Evolutionary conservation across 2,888 invertebrate species (phyloP).

Genomic region (Folsomia manolachei): DNA sequence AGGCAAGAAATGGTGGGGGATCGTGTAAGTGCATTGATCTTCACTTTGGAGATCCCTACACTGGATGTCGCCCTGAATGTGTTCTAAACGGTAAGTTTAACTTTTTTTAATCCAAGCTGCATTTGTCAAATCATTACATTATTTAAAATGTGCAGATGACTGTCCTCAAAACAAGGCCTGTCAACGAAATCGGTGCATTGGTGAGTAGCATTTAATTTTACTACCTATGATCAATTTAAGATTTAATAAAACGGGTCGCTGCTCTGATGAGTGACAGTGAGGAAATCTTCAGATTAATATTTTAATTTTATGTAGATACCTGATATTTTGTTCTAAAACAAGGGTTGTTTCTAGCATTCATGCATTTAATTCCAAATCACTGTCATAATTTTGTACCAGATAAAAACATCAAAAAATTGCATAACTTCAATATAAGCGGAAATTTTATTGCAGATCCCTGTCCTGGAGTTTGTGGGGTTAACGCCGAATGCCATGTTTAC

Average conservation of each 20-base stretch:
- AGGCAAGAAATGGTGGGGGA: conserved; percentile 56
- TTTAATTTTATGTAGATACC: too few relatives aligned
- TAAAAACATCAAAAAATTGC: too few relatives aligned
- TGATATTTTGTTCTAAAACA: too few relatives aligned
- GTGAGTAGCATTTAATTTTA: conserved; percentile 31
- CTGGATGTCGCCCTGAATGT: conserved; percentile 73
- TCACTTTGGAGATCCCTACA: conserved; percentile 68
- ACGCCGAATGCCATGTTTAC: conserved; percentile 65
- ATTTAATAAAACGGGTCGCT: too few relatives aligned
- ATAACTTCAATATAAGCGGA: too few relatives aligned
- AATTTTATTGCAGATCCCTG: conserved; percentile 58
- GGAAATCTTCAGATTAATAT: too few relatives aligned
- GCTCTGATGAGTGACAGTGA: too few relatives aligned
- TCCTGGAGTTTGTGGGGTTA: conserved; percentile 51
- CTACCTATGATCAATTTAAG: too few relatives aligned
- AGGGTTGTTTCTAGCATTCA: too few relatives aligned
- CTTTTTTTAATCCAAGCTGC: background rate
- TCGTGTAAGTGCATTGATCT: conserved; percentile 36
- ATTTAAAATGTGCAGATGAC: conserved; percentile 27
- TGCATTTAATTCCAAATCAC: too few relatives aligned
- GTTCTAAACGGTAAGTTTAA: conserved; percentile 45
- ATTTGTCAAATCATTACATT: background rate
- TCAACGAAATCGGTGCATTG: conserved; percentile 53
- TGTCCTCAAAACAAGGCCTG: conserved; percentile 53
- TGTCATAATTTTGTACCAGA: too few relatives aligned